These are phyloP conservation scores for Diaperis boleti DNA, from an alignment of 2,888 invertebrate genomes.

Conservation along the genomic window DNA sequence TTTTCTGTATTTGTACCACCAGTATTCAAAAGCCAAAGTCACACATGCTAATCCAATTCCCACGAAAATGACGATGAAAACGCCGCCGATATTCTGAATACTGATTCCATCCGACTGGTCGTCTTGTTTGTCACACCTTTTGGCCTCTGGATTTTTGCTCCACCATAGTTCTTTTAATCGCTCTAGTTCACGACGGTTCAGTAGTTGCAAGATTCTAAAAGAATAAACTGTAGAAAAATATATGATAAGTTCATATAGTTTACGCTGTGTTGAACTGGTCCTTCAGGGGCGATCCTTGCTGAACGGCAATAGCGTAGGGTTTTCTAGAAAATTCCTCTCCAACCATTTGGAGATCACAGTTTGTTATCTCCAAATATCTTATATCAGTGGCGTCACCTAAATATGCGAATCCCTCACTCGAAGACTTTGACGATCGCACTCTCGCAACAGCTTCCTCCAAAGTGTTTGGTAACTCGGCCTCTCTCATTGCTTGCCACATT, in stretches of 20 bases:
- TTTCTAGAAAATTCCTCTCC: constrained; percentile 98
- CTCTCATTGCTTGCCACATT: constrained; percentile 96
- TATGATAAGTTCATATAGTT: constrained; percentile 50
- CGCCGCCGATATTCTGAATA: constrained; percentile 97
- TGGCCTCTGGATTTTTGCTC: constrained; percentile 85
- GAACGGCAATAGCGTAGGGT: constrained; percentile 97
- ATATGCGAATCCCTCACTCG: constrained; percentile 86
- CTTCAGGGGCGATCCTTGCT: constrained; percentile 93
- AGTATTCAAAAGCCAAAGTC: constrained; percentile 93
- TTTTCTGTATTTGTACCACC: constrained; percentile 88
- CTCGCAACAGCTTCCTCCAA: constrained; percentile 84
- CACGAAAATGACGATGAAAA: constrained; percentile 97
- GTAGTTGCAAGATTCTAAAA: constrained; percentile 86
- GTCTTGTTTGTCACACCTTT: constrained; percentile 86
- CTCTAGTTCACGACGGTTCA: constrained; percentile 94
- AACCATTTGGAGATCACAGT: constrained; percentile 91
- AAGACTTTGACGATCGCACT: constrained; percentile 76
- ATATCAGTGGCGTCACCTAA: constrained; percentile 93
- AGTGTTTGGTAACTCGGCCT: constrained; percentile 83
- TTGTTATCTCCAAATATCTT: constrained; percentile 78
- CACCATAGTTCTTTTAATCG: constrained; percentile 97
- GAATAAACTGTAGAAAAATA: background rate
- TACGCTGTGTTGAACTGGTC: constrained; percentile 96
- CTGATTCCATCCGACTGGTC: constrained; percentile 97
- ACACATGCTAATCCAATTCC: constrained; percentile 93